phyloP scores from a whole-genome alignment of 2,888 invertebrate species.

The Drosophila affinis region DNA sequence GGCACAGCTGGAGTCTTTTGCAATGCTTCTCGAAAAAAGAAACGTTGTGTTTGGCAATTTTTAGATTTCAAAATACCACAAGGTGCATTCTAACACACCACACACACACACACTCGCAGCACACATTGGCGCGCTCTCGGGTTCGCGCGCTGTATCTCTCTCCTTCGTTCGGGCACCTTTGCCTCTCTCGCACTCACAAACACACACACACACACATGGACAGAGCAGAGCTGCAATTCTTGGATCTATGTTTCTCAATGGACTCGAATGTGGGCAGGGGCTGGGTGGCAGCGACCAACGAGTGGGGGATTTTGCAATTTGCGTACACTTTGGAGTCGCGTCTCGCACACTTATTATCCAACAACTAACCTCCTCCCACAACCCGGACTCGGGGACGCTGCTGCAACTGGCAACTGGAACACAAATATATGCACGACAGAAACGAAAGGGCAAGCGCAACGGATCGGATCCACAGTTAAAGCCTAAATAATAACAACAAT shows the following conservation, averaged over 20 bases:
- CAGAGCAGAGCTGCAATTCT: conserved; percentile 67
- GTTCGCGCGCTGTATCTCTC: conserved; percentile 39
- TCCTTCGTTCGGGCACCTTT: conserved; percentile 10
- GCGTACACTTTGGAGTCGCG: conserved; percentile 43
- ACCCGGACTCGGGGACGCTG: conserved; percentile 2
- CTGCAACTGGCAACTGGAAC: conserved; percentile 51
- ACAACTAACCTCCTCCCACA: conserved; percentile 49
- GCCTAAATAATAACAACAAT: conserved; percentile 68
- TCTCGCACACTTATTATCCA: conserved; percentile 29
- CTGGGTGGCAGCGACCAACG: neutral
- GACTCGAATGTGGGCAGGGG: conserved; percentile 34
- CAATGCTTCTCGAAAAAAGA: conserved; percentile 68
- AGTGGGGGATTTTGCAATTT: conserved; percentile 32
- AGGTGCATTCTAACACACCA: conserved; percentile 73
- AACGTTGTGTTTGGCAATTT: conserved; percentile 73
- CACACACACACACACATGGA: conserved; percentile 41
- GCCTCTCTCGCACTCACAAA: conserved; percentile 28
- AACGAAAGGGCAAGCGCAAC: conserved; percentile 71
- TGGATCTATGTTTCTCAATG: conserved; percentile 71
- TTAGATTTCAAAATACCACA: conserved; percentile 78
- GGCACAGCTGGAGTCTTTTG: conserved; percentile 77
- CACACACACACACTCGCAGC: conserved; percentile 41
- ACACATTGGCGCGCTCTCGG: conserved; percentile 15
- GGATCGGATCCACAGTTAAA: conserved; percentile 63
- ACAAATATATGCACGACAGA: conserved; percentile 40